Conservation (phyloP, 2,888 invertebrate species). For the Ramazzottius varieornatus region DNA sequence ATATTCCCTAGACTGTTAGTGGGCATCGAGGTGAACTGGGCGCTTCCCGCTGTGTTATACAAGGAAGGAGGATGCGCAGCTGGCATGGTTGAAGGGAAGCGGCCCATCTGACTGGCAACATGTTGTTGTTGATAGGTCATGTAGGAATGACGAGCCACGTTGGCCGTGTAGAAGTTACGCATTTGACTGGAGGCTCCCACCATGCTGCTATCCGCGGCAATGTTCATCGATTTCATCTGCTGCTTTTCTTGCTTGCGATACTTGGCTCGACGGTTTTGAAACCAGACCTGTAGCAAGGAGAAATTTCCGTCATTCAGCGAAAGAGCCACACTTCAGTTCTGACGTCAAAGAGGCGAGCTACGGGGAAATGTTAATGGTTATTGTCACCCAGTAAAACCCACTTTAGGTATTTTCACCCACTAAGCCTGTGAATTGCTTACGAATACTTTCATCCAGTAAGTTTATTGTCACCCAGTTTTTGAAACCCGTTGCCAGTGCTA, state of each 20-base stretch:
- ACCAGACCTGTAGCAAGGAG: slow-evolving; percentile 1
- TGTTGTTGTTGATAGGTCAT: neutral
- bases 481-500: too few species aligned
- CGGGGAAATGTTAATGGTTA: too few species aligned
- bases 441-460: too few species aligned
- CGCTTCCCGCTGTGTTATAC: neutral
- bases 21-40: neutral
- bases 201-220: neutral
- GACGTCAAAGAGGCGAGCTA: too few species aligned
- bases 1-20: neutral
- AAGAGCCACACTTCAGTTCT: too few species aligned
- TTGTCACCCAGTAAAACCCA: too few species aligned
- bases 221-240: neutral
- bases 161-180: slow-evolving; percentile 1
- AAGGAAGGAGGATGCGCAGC: neutral
- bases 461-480: too few species aligned
- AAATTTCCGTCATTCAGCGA: too few species aligned
- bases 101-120: neutral
- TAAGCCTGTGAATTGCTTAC: too few species aligned
- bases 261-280: slow-evolving; percentile 1
- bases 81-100: neutral
- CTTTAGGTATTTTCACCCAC: too few species aligned
- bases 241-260: slow-evolving; percentile 2
- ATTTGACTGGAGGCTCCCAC: neutral
- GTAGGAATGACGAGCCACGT: neutral